Evolutionary conservation across 2,888 invertebrate genomes (phyloP), one percentile per base, ranked within the genome.

Genomic region (Ophonus ardosiacus): DNA sequence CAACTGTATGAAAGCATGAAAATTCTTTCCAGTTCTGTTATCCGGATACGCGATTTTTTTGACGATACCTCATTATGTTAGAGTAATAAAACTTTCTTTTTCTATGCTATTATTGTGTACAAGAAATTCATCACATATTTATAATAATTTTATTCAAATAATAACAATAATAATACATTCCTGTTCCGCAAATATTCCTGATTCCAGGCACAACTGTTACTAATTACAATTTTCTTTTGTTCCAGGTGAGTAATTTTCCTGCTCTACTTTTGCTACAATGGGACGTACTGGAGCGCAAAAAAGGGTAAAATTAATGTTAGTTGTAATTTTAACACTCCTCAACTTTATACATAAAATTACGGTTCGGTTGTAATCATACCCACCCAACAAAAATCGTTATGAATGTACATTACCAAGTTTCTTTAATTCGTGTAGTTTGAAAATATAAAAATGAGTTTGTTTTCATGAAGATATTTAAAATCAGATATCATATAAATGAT

Each of bases 251-350:
- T 71, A 40, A 40, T 71, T 43, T 43, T 38, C 43, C 71, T 17
- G 40, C 40, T 68, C 68, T 68, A 68, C 68, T 68, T 68, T 68
- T 7, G 21, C 38, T 68, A 68, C 68, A 63, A 63, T 21, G 63
- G 59, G 63, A 63, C 2, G 24, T 24, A 68, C n/a, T 15, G 68
- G 63, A 68, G 24, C 38, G 68, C 68, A 68, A 68, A 68, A 63
- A 68, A 38, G 68, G 63, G 68, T 68, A 68, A 38, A 68, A 68
- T 68, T 68, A 68, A 68, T 68, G 68, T 68, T 68, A 31, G 31
- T 68, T 68, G 38, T 68, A 68, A 68, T 68, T 68, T 68, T 38
- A 59, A n/a, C 68, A 24, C 31, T 38, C 15, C 38, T n/a, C 24
- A 68, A 68, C 68, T 68, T 68, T 68, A 38, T 7, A 68, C 38